Percentiles rank a stretch among this genome's conserved stretches.
These are phyloP conservation scores for Tylochromis polylepis DNA, from an alignment of 2,113 vertebrate species.

Conservation along the genomic window DNA sequence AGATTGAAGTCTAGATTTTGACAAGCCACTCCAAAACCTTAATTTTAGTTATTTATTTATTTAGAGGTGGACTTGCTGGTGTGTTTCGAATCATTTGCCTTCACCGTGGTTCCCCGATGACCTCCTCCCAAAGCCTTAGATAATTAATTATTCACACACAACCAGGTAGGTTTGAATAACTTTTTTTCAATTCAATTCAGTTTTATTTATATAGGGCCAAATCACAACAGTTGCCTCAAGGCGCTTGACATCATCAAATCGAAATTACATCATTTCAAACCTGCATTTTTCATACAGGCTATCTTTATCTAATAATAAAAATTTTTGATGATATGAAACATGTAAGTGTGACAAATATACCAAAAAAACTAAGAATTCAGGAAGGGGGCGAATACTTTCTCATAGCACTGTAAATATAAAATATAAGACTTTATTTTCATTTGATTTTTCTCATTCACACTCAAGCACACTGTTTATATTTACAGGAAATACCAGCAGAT, in stretches of 20 bases:
- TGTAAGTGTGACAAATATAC: too few species aligned
- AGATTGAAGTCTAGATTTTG: neutral
- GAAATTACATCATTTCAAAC: neutral
- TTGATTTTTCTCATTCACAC: neutral
- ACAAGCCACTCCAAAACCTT: neutral
- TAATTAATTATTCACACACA: neutral
- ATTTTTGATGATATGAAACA: too few species aligned
- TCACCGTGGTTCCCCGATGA: fast-evolving
- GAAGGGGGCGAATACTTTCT: too few species aligned
- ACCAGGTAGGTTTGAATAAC: neutral
- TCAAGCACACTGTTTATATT: neutral
- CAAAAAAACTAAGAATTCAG: too few species aligned
- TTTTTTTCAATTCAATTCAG: neutral
- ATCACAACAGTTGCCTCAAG: neutral
- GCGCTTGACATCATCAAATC: neutral
- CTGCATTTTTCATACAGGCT: too few species aligned
- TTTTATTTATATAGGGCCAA: neutral
- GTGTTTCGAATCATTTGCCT: neutral
- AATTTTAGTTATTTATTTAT: neutral
- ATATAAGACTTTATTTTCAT: neutral
- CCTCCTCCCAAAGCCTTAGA: neutral
- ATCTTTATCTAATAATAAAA: too few species aligned
- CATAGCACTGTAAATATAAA: too few species aligned
- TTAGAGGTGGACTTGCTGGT: neutral
- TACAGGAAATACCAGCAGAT: neutral